Conservation (phyloP, 2,888 invertebrate genomes). For the Tridacna gigas region DNA sequence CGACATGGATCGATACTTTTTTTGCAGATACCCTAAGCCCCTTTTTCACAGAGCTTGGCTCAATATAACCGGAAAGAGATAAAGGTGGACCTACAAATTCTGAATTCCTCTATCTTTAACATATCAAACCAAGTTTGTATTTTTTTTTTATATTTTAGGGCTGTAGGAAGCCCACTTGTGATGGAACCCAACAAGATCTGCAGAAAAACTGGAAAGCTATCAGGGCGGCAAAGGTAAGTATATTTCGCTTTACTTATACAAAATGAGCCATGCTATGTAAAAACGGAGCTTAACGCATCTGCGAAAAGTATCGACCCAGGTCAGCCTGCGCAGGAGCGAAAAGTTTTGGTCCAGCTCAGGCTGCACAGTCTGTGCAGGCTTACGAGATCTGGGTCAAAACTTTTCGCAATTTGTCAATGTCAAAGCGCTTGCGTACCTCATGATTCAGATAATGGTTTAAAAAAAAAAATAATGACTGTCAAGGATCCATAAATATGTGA, state of each 20-base stretch:
- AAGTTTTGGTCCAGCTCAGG: too few species aligned
- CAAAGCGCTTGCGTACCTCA: too few species aligned
- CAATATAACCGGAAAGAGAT: neutral
- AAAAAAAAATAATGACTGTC: too few species aligned
- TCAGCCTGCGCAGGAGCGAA: neutral
- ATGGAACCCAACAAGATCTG: slow-evolving; percentile 95
- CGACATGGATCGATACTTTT: too few species aligned
- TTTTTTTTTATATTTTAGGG: slow-evolving; percentile 77
- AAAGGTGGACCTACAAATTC: neutral
- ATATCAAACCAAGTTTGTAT: neutral
- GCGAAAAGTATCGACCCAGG: neutral
- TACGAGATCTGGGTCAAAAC: too few species aligned
- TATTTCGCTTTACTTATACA: too few species aligned
- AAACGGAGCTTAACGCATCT: neutral
- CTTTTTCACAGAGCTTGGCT: too few species aligned
- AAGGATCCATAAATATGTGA: too few species aligned
- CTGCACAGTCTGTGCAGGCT: too few species aligned
- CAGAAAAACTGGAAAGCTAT: slow-evolving; percentile 92
- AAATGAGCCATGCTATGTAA: neutral
- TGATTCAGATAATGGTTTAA: too few species aligned
- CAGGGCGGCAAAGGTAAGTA: slow-evolving; percentile 87
- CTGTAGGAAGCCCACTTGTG: slow-evolving; percentile 90
- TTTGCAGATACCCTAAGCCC: too few species aligned
- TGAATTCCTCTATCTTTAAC: neutral
- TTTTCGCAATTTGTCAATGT: too few species aligned